Conservation (phyloP, 2,888 invertebrate genomes). For the Eretmocerus hayati region DNA sequence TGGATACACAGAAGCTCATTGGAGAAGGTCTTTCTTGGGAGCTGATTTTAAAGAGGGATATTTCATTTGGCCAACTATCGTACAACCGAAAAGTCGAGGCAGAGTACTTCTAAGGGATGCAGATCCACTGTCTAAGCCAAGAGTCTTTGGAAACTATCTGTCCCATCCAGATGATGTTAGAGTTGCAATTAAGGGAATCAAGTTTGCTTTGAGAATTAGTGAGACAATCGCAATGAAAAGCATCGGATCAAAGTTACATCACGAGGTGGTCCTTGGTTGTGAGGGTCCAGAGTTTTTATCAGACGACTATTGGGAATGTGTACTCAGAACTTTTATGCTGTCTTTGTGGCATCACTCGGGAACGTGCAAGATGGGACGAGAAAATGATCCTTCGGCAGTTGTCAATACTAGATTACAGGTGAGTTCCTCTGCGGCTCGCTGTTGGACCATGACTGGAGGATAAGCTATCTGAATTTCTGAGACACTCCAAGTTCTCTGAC, state of each 20-base stretch:
- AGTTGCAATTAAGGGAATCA: slow-evolving; percentile 56
- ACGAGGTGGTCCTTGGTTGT: slow-evolving; percentile 54
- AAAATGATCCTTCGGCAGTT: slow-evolving; percentile 54
- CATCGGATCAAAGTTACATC: slow-evolving; percentile 52
- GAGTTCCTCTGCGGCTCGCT: no score
- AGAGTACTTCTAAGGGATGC: slow-evolving; percentile 60
- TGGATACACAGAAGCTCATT: no score
- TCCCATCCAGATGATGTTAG: slow-evolving; percentile 57
- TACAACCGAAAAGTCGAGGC: slow-evolving; percentile 57
- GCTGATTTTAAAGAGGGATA: no score
- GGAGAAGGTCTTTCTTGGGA: no score
- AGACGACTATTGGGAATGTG: slow-evolving; percentile 59
- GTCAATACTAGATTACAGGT: slow-evolving; percentile 55
- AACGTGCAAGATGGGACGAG: slow-evolving; percentile 61
- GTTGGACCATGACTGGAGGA: background rate
- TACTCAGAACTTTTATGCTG: slow-evolving; percentile 58
- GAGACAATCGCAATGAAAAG: slow-evolving; percentile 56
- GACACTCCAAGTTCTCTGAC: no score
- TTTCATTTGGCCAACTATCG: slow-evolving; percentile 54
- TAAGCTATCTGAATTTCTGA: no score
- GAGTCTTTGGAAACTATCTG: slow-evolving; percentile 64
- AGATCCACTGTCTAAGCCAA: slow-evolving; percentile 56
- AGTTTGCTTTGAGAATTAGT: slow-evolving; percentile 53
- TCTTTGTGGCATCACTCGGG: slow-evolving; percentile 63
- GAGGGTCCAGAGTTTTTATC: slow-evolving; percentile 48